Base-by-base conservation (phyloP, 2,797 vertebrate genomes). In the Momotus momota region DNA sequence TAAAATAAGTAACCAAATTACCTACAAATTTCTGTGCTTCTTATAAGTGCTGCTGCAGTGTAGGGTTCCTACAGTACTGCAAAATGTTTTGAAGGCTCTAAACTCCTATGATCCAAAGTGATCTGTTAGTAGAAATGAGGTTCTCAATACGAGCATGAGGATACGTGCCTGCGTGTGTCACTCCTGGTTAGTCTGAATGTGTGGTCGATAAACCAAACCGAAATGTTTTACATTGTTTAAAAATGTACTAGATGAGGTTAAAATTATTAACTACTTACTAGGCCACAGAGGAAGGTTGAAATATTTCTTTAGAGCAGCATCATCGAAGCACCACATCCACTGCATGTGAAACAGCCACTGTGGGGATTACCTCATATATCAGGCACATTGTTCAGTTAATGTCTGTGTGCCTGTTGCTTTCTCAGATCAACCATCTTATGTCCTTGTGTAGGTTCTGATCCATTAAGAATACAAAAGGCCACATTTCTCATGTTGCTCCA, bases 391-490 rank as follows among this genome's bases (percentile, higher is more conserved):
- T 89, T 91, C 61, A 57, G 3, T 49, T 88, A 48, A 81, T 48
- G 6, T 73, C 41, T 64, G 14, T 31, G 31, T 65, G 25, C 26
- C 61, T 86, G 70, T 80, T 90, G 51, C 66, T 90, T 62, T 94
- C 82, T 64, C 20, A 72, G 69, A 77, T 93, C 91, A 84, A 78
- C 94, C 46, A 4, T 27, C 29, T 48, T 26, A 1, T 81, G 74
- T 88, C 64, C 58, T 62, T 41, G 33, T 73, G 5, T 80, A 65
- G 60, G 40, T 72, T 93, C 71, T 93, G 64, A 95, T 65, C 80
- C 64, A 90, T 80, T 60, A 81, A 90, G 93, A 85, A 73, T 19
- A 73, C 88, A 74, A 73, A 91, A 79, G 79, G 88, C 58, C 31
- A 17, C 48, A 12, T 91, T 94, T 96, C 92, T 96, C 61, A 71